A percentile compares a stretch with the other conserved stretches of the same genome.
phyloP scores from a whole-genome alignment of 2,113 vertebrate genomes.

The Cinclus mexicanus region DNA sequence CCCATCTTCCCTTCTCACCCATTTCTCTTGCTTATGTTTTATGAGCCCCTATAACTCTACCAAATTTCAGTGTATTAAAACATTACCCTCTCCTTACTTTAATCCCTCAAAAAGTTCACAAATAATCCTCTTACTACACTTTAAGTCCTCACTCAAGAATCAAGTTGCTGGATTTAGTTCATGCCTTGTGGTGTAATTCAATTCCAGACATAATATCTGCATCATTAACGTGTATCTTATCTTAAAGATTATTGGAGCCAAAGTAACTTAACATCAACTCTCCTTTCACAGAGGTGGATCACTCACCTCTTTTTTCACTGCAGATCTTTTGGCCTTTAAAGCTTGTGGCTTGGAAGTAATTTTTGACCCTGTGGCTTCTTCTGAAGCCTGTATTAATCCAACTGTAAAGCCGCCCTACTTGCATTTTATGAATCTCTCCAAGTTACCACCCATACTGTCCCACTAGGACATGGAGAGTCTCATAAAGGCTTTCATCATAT shows the following conservation, averaged over 20 bases:
- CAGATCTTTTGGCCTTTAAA: conserved; percentile 30
- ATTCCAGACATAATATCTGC: neutral
- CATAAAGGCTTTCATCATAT: conserved; percentile 64
- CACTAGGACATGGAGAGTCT: conserved; percentile 54
- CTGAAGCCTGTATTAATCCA: conserved; percentile 61
- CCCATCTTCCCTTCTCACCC: neutral
- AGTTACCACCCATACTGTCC: conserved; percentile 65
- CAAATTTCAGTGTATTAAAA: neutral
- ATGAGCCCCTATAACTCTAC: neutral
- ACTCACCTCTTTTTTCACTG: neutral
- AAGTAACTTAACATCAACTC: neutral
- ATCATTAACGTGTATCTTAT: neutral
- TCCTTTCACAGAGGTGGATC: neutral
- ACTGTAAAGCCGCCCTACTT: conserved; percentile 69
- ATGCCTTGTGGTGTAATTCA: neutral
- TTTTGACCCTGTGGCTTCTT: conserved; percentile 65
- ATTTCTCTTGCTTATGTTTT: neutral
- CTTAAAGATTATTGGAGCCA: neutral
- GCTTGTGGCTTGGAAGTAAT: conserved; percentile 37
- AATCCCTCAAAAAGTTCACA: neutral
- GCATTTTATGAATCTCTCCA: conserved; percentile 51
- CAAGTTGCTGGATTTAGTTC: neutral
- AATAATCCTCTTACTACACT: neutral
- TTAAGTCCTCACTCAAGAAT: neutral
- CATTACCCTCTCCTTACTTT: neutral